phyloP scores from a whole-genome alignment of 2,888 invertebrate species.

The Philereme vetulata region DNA sequence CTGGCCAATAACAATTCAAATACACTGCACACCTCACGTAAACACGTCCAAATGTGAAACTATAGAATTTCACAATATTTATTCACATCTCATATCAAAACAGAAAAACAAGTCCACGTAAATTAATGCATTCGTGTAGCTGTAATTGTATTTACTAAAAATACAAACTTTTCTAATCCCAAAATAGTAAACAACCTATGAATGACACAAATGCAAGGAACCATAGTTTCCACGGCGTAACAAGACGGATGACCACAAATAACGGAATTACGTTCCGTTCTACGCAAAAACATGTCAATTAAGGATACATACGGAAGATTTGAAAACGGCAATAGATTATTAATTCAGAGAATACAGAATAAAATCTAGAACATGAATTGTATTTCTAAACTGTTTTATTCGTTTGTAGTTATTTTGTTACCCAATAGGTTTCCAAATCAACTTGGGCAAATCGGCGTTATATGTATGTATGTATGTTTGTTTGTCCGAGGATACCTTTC shows the following conservation, averaged over 20 bases:
- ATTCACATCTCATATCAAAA: conserved; percentile 30
- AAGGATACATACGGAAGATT: not conserved
- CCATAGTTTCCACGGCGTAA: conserved; percentile 78
- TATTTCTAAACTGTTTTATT: too few species aligned
- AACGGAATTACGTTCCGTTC: conserved; percentile 60
- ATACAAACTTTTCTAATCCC: conserved; percentile 52
- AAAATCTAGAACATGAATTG: too few species aligned
- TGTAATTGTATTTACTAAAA: conserved; percentile 36
- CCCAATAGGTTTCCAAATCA: too few species aligned
- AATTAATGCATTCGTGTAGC: conserved; percentile 33
- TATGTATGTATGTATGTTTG: too few species aligned
- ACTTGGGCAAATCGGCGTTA: too few species aligned
- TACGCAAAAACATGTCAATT: conserved; percentile 43
- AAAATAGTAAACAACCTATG: conserved; percentile 79
- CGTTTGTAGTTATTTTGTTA: too few species aligned
- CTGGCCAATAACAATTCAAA: conserved; percentile 47
- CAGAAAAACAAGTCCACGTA: conserved; percentile 23
- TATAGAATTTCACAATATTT: conserved; percentile 12
- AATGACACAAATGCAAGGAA: conserved; percentile 74
- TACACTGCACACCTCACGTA: conserved; percentile 67
- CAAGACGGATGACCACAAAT: conserved; percentile 72
- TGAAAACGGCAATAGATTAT: too few species aligned
- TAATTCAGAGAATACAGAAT: too few species aligned
- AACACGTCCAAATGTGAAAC: conserved; percentile 63
- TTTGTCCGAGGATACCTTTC: too few species aligned